Evolutionary conservation across 2,888 invertebrate genomes (phyloP), one percentile per base, ranked within the genome.

Genomic region (Apodemia duryi): DNA sequence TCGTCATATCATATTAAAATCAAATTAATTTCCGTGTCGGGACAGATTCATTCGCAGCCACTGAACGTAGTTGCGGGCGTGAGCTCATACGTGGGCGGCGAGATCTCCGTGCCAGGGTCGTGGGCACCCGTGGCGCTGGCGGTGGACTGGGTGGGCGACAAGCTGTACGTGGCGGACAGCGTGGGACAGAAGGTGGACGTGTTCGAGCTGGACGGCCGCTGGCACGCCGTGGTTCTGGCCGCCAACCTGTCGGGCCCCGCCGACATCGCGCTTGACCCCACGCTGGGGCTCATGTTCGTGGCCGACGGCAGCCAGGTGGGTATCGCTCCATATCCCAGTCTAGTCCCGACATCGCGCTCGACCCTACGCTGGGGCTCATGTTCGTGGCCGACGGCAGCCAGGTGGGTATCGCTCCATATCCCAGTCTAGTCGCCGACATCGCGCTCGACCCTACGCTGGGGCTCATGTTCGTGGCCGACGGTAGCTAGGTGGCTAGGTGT

Each of bases 71-170:
- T 89, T 1, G 86, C 83, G 6, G 91, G 92, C 52, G 71, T 88
- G 35, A 74, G 82, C n/a, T 75, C 80, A 49, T 92, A 90, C 71
- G 81, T 88, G 21, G 94, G 94, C 69, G 84, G 89, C 7, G 96
- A 96, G 77, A 95, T 97, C 71, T 92, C 95, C 0, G 88, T 97
- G 43, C 95, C 97, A 0, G 97, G 97, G 0, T 96, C 97, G 0
- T 98, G 98, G 97, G 94, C 96, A 0, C 98, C 98, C 0, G 96
- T 97, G 0, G 96, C 98, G 0, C 83, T 99, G 63, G 98, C 99
- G 9, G 96, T 99, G 21, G 99, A 99, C 89, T 99, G 99, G 98
- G 95, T 99, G 60, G 98, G 98, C 0, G 96, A 98, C 83, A 99
- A 98, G 83, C 93, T 99, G 9, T 99, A 99, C 86, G 97, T 98